Base-by-base conservation (phyloP, 2,113 vertebrate species). In the Protobothrops mucrosquamatus region DNA sequence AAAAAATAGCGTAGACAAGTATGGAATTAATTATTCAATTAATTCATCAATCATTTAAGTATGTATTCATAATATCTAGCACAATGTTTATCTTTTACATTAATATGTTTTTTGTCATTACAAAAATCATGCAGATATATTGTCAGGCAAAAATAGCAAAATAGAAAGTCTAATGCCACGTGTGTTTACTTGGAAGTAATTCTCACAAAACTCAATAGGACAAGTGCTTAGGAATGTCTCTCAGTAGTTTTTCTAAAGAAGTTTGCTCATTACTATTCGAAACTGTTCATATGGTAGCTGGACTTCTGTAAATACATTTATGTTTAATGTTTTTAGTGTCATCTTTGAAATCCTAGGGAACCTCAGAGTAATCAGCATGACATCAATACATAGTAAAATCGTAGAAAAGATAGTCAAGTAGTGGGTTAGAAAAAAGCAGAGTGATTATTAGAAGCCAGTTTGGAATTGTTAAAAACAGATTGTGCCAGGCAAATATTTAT, bases 41-140 rank as follows among this genome's bases (percentile, higher is more conserved):
- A 51, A 51, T 51, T 51, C 48, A 51, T 51, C 48, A 51, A 51
- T 51, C 69, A 94, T 95, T 93, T 93, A 85, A 94, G 87, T 57
- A 26, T 92, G 92, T 88, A 90, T 85, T 52, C 92, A 90, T 94
- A 93, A 96, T 96, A 96, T 69, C 85, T 92, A 89, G 94, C 87
- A 94, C 51, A n/a, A 57, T 39, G 94, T 95, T 91, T 94, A 88
- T 91, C 57, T 29, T 89, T 61, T 91, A 2, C n/a, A 86, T 93
- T 96, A 59, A 86, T 23, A 34, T 91, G 93, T 91, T 95, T 74
- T 39, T 3, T 23, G 93, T 85, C 43, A 92, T 91, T 29, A 12
- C 89, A n/a, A 93, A 89, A 91, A 6, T 10, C 2, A 39, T 4
- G 14, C 11, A 54, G 10, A 29, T 22, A 59, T 14, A 74, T 51